Conservation (phyloP, 64 coral and sea anemone species). For the Trachythela sp. region DNA sequence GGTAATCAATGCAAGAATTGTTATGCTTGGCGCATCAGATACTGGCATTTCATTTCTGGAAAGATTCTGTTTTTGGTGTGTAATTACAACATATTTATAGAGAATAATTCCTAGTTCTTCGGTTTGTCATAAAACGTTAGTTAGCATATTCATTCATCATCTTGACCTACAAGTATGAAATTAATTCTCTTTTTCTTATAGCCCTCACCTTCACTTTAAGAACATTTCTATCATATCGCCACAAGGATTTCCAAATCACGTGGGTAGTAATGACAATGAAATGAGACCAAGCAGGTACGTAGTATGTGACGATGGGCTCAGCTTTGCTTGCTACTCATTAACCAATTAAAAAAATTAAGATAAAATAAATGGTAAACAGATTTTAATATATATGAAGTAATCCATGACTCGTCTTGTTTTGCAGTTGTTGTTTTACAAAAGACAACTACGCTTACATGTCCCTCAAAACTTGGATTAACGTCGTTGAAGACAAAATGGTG, state of each 20-base stretch:
- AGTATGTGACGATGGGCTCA: too few relatives aligned
- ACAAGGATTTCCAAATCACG: constrained; percentile 59
- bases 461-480: constrained; percentile 76
- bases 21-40: constrained; percentile 91
- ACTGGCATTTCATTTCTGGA: constrained; percentile 92
- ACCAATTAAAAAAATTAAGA: too few relatives aligned
- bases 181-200: constrained; percentile 38
- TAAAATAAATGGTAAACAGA: too few relatives aligned
- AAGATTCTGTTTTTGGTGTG: constrained; percentile 89
- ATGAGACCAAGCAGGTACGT: not conserved
- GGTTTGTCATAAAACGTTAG: too few relatives aligned
- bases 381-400: too few relatives aligned
- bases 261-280: not conserved
- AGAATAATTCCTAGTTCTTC: too few relatives aligned
- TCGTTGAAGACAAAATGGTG: constrained; percentile 80
- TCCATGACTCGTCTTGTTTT: constrained; percentile 22
- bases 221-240: constrained; percentile 86
- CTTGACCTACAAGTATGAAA: too few relatives aligned
- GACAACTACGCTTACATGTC: constrained; percentile 70
- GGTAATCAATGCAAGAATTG: constrained; percentile 88
- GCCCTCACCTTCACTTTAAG: constrained; percentile 91
- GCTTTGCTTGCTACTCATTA: not conserved
- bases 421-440: constrained; percentile 71
- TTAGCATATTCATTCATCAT: not conserved
- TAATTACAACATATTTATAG: not conserved